Percentiles rank a stretch among this genome's conserved stretches.
phyloP scores from a whole-genome alignment of 1,140 invertebrate species.

The Zaprionus davidi region DNA sequence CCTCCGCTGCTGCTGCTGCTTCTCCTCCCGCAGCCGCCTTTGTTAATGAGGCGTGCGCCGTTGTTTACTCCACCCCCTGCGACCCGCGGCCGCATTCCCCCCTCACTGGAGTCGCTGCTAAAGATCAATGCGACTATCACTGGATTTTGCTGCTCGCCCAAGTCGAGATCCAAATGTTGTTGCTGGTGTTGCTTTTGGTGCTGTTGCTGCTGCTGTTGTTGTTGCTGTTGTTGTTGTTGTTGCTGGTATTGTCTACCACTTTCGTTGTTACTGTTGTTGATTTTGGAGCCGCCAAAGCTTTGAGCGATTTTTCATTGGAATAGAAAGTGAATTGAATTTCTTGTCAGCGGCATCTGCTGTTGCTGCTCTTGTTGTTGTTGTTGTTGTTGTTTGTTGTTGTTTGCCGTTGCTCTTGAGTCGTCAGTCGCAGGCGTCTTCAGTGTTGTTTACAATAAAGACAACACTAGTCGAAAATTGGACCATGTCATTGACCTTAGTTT shows the following conservation, averaged over 20 bases:
- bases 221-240: slow-evolving; percentile 38
- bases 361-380: slow-evolving; percentile 6
- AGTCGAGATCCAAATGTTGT: slow-evolving; percentile 13
- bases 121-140: slow-evolving; percentile 68
- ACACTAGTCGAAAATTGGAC: slow-evolving; percentile 58
- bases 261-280: slow-evolving; percentile 81
- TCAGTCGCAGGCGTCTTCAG: slow-evolving; percentile 58
- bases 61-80: slow-evolving; percentile 43
- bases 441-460: slow-evolving; percentile 68
- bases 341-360: slow-evolving; percentile 45
- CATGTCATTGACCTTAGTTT: slow-evolving; percentile 80
- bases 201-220: slow-evolving; percentile 69
- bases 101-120: slow-evolving; percentile 57
- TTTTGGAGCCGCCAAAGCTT: slow-evolving; percentile 69
- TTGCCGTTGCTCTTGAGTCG: slow-evolving; percentile 58
- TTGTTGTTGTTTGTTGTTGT: slow-evolving; percentile 33
- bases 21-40: slow-evolving; percentile 42
- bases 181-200: slow-evolving; percentile 21
- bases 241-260: slow-evolving; percentile 72
- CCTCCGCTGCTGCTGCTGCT: slow-evolving; percentile 28
- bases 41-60: slow-evolving; percentile 75
- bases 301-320: slow-evolving; percentile 83
- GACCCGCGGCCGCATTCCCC: slow-evolving; percentile 16
- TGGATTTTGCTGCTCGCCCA: slow-evolving; percentile 54
- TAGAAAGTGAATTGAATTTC: slow-evolving; percentile 83